phyloP scores from a whole-genome alignment of 2,113 vertebrate genomes.

The Galemys pyrenaicus region DNA sequence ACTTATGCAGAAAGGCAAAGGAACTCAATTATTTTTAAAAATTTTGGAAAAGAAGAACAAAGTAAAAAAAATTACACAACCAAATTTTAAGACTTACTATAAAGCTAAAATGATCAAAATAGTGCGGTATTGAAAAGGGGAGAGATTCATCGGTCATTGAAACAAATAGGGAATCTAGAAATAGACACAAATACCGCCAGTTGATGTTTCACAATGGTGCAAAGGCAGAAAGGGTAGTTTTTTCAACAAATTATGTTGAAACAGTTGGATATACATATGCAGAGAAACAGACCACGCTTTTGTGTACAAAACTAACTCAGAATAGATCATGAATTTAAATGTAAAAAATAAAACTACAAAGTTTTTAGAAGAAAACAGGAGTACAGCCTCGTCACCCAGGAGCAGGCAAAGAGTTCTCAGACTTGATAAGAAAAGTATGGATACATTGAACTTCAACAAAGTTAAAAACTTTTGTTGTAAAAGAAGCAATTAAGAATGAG shows the following conservation, averaged over 20 bases:
- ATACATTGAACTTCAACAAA: too few relatives aligned
- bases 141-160: not conserved
- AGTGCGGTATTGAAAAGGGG: not conserved
- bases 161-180: not conserved
- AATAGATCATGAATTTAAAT: not conserved
- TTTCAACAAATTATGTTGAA: not conserved
- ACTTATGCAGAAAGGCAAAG: not conserved
- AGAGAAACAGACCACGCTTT: not conserved
- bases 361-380: too few relatives aligned
- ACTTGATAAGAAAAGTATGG: too few relatives aligned
- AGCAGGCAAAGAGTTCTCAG: too few relatives aligned
- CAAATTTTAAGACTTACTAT: not conserved
- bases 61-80: not conserved
- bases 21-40: not conserved
- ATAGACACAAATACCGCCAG: not conserved
- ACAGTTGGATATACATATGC: not conserved
- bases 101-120: not conserved
- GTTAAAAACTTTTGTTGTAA: not conserved
- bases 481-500: too few relatives aligned
- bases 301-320: not conserved
- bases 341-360: too few relatives aligned
- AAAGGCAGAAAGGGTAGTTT: not conserved
- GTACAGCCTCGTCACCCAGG: too few relatives aligned
- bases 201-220: not conserved
- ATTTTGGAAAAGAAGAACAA: not conserved